phyloP scores from a whole-genome alignment of 2,113 vertebrate species.

The Oryctolagus cuniculus region DNA sequence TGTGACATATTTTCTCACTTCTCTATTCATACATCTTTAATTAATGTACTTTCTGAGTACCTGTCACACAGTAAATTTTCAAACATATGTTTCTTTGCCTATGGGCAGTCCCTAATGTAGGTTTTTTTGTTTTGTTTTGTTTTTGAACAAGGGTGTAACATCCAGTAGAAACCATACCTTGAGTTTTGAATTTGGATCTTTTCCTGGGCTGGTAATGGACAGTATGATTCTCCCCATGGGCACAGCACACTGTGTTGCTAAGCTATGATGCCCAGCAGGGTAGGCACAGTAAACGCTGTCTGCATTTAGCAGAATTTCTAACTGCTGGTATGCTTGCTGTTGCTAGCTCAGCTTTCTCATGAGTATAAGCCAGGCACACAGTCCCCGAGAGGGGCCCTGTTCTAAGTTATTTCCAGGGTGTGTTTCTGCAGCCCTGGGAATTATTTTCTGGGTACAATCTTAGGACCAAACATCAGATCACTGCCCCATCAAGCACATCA shows the following conservation, averaged over 20 bases:
- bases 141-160: too few species aligned
- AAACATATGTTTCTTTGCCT: background rate
- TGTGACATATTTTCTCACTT: background rate
- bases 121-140: too few species aligned
- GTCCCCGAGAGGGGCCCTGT: background rate
- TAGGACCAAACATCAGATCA: background rate
- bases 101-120: background rate
- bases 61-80: background rate
- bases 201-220: too few species aligned
- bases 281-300: too few species aligned
- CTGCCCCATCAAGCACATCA: background rate
- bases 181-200: too few species aligned
- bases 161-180: too few species aligned
- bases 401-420: background rate
- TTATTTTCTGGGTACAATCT: constrained; percentile 22
- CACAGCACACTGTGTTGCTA: too few species aligned
- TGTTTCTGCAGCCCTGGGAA: background rate
- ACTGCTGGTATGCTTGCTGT: background rate
- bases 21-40: background rate
- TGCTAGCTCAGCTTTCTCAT: background rate
- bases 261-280: too few species aligned
- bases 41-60: background rate
- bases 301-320: too few species aligned
- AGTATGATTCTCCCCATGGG: too few species aligned
- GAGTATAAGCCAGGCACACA: background rate